Conservation (phyloP, 1,140 invertebrate species). For the Drosophila tropicalis region DNA sequence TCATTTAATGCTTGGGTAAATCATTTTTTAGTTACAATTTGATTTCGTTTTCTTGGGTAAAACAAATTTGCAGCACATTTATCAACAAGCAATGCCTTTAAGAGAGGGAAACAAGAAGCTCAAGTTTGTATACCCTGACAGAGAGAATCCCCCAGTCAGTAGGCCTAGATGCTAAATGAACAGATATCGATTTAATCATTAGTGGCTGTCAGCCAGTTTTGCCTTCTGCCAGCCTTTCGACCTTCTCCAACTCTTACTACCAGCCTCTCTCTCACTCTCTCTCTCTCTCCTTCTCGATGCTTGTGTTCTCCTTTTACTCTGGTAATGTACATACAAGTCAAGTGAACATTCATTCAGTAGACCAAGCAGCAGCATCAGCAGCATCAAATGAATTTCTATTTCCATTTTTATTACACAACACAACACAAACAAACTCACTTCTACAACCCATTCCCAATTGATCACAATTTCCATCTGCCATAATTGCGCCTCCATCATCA, state of each 20-base stretch:
- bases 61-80: constrained; percentile 46
- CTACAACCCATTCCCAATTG: constrained; percentile 27
- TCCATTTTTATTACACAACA: constrained; percentile 70
- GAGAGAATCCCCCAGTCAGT: constrained; percentile 30
- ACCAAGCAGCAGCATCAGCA: constrained; percentile 31
- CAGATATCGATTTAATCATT: constrained; percentile 79
- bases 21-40: constrained; percentile 13
- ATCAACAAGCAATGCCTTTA: constrained; percentile 31
- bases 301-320: background rate
- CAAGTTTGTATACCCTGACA: constrained; percentile 35
- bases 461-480: constrained; percentile 29
- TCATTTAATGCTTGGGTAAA: constrained; percentile 9
- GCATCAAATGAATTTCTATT: constrained; percentile 71
- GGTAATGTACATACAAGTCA: constrained; percentile 19
- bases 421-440: constrained; percentile 18
- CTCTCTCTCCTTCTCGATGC: too few species aligned
- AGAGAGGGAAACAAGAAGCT: constrained; percentile 31
- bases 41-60: constrained; percentile 23
- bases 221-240: constrained; percentile 8
- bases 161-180: constrained; percentile 42
- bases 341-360: constrained; percentile 51
- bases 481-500: constrained; percentile 25
- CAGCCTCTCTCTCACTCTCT: too few species aligned
- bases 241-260: background rate
- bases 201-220: constrained; percentile 48